Evolutionary conservation across 2,888 invertebrate species (phyloP).

Genomic region (Brachyptera risi): DNA sequence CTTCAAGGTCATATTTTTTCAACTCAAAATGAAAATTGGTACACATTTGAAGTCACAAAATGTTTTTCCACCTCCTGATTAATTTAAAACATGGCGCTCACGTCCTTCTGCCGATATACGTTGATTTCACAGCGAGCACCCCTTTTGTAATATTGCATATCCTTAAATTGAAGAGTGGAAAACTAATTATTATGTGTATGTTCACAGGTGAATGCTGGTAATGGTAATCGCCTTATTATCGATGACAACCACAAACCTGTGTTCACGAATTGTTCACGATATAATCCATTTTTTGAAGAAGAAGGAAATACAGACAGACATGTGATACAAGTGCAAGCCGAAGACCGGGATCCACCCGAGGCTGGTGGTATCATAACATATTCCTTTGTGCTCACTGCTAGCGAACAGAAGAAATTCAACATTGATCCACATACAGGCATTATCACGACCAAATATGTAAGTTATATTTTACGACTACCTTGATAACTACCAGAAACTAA

Average conservation of each 20-base stretch:
- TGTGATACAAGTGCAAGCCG: conserved; percentile 70
- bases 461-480: conserved; percentile 34
- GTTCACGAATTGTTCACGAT: conserved; percentile 77
- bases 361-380: conserved; percentile 76
- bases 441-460: conserved; percentile 67
- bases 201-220: background rate
- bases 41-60: too few relatives aligned
- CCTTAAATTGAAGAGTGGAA: too few relatives aligned
- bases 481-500: background rate
- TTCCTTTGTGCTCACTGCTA: conserved; percentile 71
- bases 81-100: too few relatives aligned
- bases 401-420: conserved; percentile 70
- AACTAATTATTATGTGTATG: too few relatives aligned
- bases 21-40: too few relatives aligned
- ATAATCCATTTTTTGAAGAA: conserved; percentile 77
- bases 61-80: too few relatives aligned
- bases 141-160: too few relatives aligned
- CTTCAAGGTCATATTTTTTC: too few relatives aligned
- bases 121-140: too few relatives aligned
- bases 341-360: conserved; percentile 68
- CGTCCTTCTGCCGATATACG: too few relatives aligned
- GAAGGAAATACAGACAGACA: conserved; percentile 66
- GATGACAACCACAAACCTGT: conserved; percentile 80
- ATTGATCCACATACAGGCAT: conserved; percentile 73
- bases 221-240: conserved; percentile 35